These are phyloP conservation scores for Cheilosia pagana DNA, from an alignment of 2,888 invertebrate genomes.

Conservation along the genomic window DNA sequence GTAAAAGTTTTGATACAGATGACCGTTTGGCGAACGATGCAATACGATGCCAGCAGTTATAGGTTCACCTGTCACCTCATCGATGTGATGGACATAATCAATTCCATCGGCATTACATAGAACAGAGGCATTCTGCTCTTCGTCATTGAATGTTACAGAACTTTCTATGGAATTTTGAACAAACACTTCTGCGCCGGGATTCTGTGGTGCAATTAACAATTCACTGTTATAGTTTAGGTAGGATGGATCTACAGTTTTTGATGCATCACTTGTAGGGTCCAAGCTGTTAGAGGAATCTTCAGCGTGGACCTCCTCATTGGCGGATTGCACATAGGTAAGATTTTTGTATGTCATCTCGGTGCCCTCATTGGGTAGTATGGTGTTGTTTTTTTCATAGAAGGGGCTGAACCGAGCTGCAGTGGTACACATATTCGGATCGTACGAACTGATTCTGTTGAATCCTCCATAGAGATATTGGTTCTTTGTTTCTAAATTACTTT, in stretches of 20 bases:
- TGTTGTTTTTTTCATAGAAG: constrained; percentile 39
- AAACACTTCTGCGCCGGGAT: constrained; percentile 6
- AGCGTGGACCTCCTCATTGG: constrained; percentile 4
- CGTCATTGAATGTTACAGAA: constrained; percentile 23
- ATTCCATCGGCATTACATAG: constrained; percentile 20
- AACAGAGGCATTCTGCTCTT: constrained; percentile 7
- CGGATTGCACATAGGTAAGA: neutral
- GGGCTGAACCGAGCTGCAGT: constrained; percentile 74
- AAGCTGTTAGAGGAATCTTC: neutral
- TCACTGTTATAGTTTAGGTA: constrained; percentile 42
- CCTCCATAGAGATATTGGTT: constrained; percentile 43
- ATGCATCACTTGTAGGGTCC: neutral
- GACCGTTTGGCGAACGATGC: constrained; percentile 75
- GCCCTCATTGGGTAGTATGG: neutral
- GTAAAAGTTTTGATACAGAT: constrained; percentile 76
- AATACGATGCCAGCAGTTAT: constrained; percentile 44
- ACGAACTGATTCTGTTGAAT: constrained; percentile 63
- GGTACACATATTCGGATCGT: constrained; percentile 76
- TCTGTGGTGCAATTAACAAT: constrained; percentile 25
- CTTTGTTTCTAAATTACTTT: constrained; percentile 27
- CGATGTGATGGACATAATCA: constrained; percentile 47
- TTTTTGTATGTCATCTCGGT: constrained; percentile 5
- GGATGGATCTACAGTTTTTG: constrained; percentile 29
- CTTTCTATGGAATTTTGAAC: constrained; percentile 19
- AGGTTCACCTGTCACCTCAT: constrained; percentile 24